Percentiles rank a stretch among this genome's conserved stretches.
Conservation (phyloP, 2,888 invertebrate genomes). For the Neuroscelio doddi region DNA sequence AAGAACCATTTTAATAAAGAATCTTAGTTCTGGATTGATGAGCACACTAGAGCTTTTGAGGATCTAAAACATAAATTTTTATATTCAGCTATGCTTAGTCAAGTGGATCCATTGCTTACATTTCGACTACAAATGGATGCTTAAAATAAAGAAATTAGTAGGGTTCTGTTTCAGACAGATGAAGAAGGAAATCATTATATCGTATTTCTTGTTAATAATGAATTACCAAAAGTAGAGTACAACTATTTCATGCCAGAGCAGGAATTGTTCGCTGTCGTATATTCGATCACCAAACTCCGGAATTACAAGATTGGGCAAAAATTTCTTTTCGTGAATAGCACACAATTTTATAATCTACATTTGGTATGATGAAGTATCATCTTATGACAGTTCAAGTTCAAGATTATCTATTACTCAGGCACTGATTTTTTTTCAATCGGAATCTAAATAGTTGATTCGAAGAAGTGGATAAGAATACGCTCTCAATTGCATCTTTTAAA, state of each 20-base stretch:
- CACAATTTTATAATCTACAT: too few species aligned
- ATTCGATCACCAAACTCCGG: slow-evolving; percentile 16
- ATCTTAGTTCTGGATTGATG: too few species aligned
- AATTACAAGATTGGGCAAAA: background rate
- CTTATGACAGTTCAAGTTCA: too few species aligned
- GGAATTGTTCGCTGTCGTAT: slow-evolving; percentile 27
- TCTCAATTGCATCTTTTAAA: too few species aligned
- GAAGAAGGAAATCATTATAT: background rate
- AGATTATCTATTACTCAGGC: too few species aligned
- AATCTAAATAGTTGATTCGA: too few species aligned
- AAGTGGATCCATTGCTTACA: slow-evolving; percentile 11
- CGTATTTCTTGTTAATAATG: slow-evolving; percentile 2
- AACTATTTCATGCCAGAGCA: slow-evolving; percentile 28
- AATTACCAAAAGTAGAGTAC: slow-evolving; percentile 15
- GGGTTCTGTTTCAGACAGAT: slow-evolving; percentile 34
- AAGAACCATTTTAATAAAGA: too few species aligned
- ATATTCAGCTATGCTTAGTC: slow-evolving; percentile 20
- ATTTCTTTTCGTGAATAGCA: too few species aligned
- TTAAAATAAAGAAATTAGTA: slow-evolving; percentile 34
- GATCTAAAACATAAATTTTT: slow-evolving; percentile 31
- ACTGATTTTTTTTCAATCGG: too few species aligned
- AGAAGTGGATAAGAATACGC: too few species aligned
- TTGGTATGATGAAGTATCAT: too few species aligned
- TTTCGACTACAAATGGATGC: slow-evolving; percentile 40
- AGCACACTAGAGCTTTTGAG: too few species aligned